Conservation (phyloP, 2,797 vertebrate genomes). For the Pseudocheirus occidentalis region DNA sequence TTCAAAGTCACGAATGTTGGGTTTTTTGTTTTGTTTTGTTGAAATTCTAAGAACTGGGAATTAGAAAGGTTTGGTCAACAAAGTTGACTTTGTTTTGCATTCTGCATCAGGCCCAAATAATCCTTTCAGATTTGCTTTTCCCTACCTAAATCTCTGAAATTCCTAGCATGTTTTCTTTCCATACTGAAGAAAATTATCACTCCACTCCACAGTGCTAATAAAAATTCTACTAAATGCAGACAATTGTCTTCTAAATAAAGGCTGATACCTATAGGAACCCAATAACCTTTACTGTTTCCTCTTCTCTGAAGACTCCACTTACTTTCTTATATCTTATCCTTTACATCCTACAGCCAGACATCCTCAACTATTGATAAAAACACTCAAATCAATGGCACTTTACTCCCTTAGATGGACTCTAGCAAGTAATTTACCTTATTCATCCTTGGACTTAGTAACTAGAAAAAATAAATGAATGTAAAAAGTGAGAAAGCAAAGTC, state of each 20-base stretch:
- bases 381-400: slow-evolving; percentile 11
- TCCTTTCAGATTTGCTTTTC: slow-evolving; percentile 56
- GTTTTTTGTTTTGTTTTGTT: too few relatives aligned
- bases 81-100: slow-evolving; percentile 14
- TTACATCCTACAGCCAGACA: background rate
- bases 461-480: slow-evolving; percentile 2
- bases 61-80: slow-evolving; percentile 20
- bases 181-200: slow-evolving; percentile 43
- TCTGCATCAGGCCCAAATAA: background rate
- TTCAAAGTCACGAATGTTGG: slow-evolving; percentile 13
- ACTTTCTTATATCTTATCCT: slow-evolving; percentile 32
- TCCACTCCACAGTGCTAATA: slow-evolving; percentile 5
- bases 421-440: slow-evolving; percentile 31
- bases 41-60: slow-evolving; percentile 20
- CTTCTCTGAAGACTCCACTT: background rate
- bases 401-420: slow-evolving; percentile 29
- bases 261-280: background rate
- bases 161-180: slow-evolving; percentile 10
- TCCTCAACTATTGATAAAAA: slow-evolving; percentile 11
- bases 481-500: slow-evolving; percentile 34
- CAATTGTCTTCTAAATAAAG: slow-evolving; percentile 16
- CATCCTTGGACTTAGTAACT: background rate
- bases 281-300: background rate
- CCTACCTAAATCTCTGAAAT: slow-evolving; percentile 17
- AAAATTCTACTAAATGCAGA: slow-evolving; percentile 34